phyloP scores from a whole-genome alignment of 2,113 vertebrate genomes.

The Cochlearius cochlearius region DNA sequence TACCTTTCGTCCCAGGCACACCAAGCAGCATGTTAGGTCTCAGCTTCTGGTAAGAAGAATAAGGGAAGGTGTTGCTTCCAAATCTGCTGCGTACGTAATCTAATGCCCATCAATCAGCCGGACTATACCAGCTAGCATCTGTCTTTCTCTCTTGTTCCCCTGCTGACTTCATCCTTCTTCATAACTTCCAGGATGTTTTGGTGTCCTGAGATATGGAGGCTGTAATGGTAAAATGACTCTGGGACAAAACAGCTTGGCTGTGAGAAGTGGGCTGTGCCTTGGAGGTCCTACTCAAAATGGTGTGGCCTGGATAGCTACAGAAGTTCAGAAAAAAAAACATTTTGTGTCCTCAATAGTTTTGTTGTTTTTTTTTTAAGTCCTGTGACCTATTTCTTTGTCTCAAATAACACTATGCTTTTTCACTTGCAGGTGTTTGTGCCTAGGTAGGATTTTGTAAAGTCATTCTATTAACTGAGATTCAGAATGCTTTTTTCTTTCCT shows the following conservation, averaged over 20 bases:
- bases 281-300: not conserved
- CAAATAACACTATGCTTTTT: not conserved
- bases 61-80: not conserved
- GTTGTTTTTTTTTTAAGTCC: not conserved
- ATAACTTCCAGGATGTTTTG: not conserved
- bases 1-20: not conserved
- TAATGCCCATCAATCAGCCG: not conserved
- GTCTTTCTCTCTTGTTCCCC: not conserved
- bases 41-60: not conserved
- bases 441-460: not conserved
- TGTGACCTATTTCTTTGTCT: slow-evolving; percentile 29
- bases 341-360: not conserved
- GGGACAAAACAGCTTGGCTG: not conserved
- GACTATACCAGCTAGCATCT: not conserved
- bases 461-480: not conserved
- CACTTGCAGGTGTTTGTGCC: not conserved
- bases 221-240: not conserved
- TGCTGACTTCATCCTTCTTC: not conserved
- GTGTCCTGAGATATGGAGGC: not conserved
- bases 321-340: not conserved
- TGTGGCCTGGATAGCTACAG: not conserved
- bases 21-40: not conserved
- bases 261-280: not conserved
- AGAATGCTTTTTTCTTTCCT: not conserved
- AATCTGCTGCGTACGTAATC: fast-evolving